phyloP scores from a whole-genome alignment of 2,888 invertebrate genomes.

The Mythimna vitellina region DNA sequence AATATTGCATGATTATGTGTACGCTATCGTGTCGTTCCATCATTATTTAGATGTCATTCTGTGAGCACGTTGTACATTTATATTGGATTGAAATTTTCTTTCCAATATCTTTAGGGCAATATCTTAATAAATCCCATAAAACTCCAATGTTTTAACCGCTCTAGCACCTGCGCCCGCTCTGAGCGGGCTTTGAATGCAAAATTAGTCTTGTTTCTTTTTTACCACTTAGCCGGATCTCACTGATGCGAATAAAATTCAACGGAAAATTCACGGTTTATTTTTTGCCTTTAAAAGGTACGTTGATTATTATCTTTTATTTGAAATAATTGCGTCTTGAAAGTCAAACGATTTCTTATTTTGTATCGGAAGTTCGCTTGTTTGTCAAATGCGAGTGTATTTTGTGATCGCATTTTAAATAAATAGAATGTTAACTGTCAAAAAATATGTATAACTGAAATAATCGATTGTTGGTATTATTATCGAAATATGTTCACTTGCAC shows the following conservation, averaged over 20 bases:
- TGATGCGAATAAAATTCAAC: slow-evolving; percentile 85
- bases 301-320: slow-evolving; percentile 67
- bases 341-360: not conserved
- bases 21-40: slow-evolving; percentile 58
- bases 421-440: not conserved
- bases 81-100: slow-evolving; percentile 76
- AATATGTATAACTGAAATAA: not conserved
- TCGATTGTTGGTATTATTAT: not conserved
- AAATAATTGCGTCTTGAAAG: slow-evolving; percentile 31
- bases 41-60: slow-evolving; percentile 64
- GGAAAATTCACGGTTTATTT: slow-evolving; percentile 83
- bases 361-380: slow-evolving; percentile 3
- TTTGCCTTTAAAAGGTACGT: slow-evolving; percentile 69
- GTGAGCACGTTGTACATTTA: slow-evolving; percentile 66
- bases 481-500: not conserved
- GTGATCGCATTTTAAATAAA: not conserved
- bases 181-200: slow-evolving; percentile 88
- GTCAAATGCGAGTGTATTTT: no score
- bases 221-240: slow-evolving; percentile 86
- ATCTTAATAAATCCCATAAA: slow-evolving; percentile 90
- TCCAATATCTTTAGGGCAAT: slow-evolving; percentile 85
- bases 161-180: slow-evolving; percentile 85
- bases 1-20: slow-evolving; percentile 49
- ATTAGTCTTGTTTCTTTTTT: slow-evolving; percentile 90
- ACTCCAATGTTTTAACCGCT: slow-evolving; percentile 89